Base-by-base conservation (phyloP, 1,140 invertebrate genomes). In the Microplitis demolitor region DNA sequence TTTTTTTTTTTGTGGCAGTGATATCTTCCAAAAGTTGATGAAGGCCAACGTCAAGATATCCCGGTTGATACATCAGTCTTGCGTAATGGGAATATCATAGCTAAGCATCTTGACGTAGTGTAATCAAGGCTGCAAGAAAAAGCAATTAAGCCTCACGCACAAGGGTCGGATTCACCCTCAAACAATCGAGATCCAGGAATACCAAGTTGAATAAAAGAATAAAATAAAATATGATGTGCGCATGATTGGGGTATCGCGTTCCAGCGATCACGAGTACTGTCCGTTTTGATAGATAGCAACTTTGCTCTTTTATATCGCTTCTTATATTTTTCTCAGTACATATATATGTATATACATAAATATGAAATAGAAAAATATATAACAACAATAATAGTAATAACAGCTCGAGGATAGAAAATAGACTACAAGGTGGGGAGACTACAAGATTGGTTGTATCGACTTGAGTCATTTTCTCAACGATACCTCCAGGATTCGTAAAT, bases 201-300 rank as follows among this genome's bases (percentile, higher is more conserved):
- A 45, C 39, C 39, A 45, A 61, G 51, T 45, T 58, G 54, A 56
- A 24, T 34, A 54, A 24, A 67, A 13, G 37, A 13, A 13, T 8
- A 13, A 71, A 76, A 76, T 76, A 76, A 76, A 76, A 76, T 75
- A 76, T 76, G 74, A 73, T 76, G 51, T 45, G 50, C 56, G 64
- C 35, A 73, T 76, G 74, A 76, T 76, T 76, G 71, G 74, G 39
- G 33, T 71, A 76, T 76, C 67, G 71, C 60, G 67, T 72, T 75
- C 69, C 64, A 50, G n/a, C 56, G 56, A 37, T 37, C 16, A 71
- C 60, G 51, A 51, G 34, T 14, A 14, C 69, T 76, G 68, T 71
- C 66, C 69, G 61, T 69, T 56, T 71, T 76, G 74, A 76, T 76
- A 68, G 71, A 76, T 73, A 72, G 63, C 31, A 73, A 71, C 67